Evolutionary conservation across 2,888 invertebrate genomes (phyloP), one percentile per base, ranked within the genome.

Genomic region (Phengaris alcon): DNA sequence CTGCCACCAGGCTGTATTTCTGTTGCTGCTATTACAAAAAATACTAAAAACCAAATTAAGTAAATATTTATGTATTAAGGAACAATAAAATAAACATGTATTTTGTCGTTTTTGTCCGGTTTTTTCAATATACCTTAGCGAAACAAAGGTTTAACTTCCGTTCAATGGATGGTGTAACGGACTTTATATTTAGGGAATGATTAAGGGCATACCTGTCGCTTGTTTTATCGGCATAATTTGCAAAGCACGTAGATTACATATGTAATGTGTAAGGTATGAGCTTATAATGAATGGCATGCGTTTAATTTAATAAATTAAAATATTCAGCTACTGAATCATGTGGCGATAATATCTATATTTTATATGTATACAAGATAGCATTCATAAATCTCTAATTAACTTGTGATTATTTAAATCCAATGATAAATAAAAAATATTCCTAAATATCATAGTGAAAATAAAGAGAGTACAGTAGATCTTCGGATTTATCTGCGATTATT

Each of bases 121-220:
- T 35, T 35, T 35, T 35, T 35, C 35, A 35, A 35, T 35, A 35
- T 4, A 35, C 35, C 35, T 0, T 35, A 35, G 35, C 4, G 35
- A 35, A 64, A 22, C 59, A 10, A 10, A 64, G 2, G 59, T 64
- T 64, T 35, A 64, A 64, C 35, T 64, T 35, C 12, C 64, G 64
- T 35, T 64, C 10, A 35, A 9, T 22, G 15, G 10, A 10, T 12
- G 59, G 59, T 64, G 59, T 35, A 5, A 5, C 22, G 6, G 59
- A 22, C 59, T 64, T 22, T 2, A 35, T 35, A 64, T 22, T 64
- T 64, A 9, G 35, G 35, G 12, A 64, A 69, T 69, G 69, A 46
- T 69, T 69, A 15, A 69, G 35, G 64, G 69, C 69, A 69, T 46
- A 69, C n/a, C 69, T 69, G 69, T 69, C 69, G 48, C 69, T 69